phyloP scores from a whole-genome alignment of 2,888 invertebrate genomes.

The Argyresthia albistria region DNA sequence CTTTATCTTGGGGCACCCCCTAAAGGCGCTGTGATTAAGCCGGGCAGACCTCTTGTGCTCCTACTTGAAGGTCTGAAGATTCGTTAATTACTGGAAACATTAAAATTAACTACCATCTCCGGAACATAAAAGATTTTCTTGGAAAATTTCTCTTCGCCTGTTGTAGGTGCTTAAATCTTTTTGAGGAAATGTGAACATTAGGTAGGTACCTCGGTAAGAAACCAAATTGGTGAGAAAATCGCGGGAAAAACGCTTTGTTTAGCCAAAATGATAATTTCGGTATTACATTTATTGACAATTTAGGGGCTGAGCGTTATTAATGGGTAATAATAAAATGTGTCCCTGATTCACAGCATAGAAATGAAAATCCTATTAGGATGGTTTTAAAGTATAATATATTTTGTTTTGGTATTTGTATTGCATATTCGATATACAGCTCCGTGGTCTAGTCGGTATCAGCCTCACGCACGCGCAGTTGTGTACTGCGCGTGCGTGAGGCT shows the following conservation, averaged over 20 bases:
- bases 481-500: no score
- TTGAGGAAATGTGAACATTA: slow-evolving; percentile 2
- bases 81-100: slow-evolving; percentile 63
- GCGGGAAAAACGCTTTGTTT: not conserved
- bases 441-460: no score
- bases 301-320: not conserved
- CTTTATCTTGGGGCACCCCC: slow-evolving; percentile 11
- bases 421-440: no score
- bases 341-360: no score
- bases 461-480: no score
- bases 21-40: slow-evolving; percentile 34
- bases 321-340: no score
- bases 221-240: not conserved
- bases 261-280: not conserved
- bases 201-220: not conserved
- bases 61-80: slow-evolving; percentile 58
- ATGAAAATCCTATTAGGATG: no score
- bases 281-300: not conserved
- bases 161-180: not conserved
- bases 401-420: no score
- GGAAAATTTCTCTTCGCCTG: not conserved
- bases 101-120: slow-evolving; percentile 54
- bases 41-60: slow-evolving; percentile 30
- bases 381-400: no score
- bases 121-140: not conserved